Conservation (phyloP, 2,113 vertebrate species). For the Glareola pratincola region DNA sequence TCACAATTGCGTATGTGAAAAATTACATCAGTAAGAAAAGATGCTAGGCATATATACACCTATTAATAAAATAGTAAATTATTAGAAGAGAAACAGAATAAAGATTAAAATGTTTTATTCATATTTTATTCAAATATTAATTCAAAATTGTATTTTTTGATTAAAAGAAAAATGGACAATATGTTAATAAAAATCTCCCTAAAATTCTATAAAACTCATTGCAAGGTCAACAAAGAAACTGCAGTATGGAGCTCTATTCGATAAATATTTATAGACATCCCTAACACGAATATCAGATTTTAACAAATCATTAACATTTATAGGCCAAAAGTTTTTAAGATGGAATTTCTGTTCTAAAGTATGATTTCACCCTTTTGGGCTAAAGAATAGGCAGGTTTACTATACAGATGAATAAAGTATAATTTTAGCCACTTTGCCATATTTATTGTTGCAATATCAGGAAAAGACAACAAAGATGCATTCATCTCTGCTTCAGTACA, state of each 20-base stretch:
- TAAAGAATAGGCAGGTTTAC: background rate
- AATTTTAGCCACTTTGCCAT: background rate
- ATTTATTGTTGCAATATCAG: background rate
- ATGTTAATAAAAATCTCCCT: background rate
- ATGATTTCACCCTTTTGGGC: background rate
- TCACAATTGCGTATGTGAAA: background rate
- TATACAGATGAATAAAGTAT: background rate
- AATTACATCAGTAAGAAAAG: background rate
- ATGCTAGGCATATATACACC: background rate
- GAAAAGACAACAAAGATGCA: background rate
- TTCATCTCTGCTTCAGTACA: background rate
- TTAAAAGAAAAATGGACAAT: background rate
- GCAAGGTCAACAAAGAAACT: background rate
- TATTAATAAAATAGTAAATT: background rate
- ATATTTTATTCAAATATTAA: background rate
- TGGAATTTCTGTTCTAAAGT: background rate
- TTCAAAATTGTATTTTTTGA: background rate
- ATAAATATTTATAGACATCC: background rate
- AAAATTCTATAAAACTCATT: background rate
- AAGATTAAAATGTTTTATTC: background rate
- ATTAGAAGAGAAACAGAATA: background rate
- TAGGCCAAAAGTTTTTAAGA: background rate
- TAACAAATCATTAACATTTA: background rate
- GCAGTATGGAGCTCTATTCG: fast-evolving
- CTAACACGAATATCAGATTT: background rate